Evolutionary conservation across 2,113 vertebrate genomes (phyloP).

Genomic region (Entosphenus tridentatus): DNA sequence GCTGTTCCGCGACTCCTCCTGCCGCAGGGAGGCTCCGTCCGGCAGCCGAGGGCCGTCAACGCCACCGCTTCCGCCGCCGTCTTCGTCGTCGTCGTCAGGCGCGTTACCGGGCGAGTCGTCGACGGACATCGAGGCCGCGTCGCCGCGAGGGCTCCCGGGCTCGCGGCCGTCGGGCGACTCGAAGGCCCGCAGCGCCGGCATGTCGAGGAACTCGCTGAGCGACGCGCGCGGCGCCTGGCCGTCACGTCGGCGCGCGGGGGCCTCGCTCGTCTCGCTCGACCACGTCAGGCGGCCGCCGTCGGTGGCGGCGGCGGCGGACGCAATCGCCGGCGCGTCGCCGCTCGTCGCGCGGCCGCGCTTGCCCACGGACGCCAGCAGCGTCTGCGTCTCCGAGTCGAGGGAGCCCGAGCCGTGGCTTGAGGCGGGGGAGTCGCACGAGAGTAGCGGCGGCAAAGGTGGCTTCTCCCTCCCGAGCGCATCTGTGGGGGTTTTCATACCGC

Average conservation of each 20-base stretch:
- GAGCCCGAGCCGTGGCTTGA: no score
- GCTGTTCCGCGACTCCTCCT: no score
- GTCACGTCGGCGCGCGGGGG: neutral
- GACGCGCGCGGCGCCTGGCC: constrained; percentile 1
- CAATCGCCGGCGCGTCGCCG: constrained; percentile 16
- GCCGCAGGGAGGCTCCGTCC: constrained; percentile 26
- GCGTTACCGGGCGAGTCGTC: neutral
- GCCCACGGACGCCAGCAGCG: constrained; percentile 20
- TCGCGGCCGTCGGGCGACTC: neutral
- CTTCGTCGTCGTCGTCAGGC: no score
- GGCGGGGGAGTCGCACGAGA: no score
- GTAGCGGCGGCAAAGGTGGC: no score
- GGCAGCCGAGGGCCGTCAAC: neutral
- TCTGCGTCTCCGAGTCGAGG: constrained; percentile 10
- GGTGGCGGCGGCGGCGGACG: no score
- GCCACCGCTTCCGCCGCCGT: no score
- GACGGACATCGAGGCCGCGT: neutral
- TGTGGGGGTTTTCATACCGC: no score
- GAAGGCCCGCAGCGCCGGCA: neutral
- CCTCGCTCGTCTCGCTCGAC: no score
- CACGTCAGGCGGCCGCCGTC: no score
- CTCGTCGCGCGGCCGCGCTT: constrained; percentile 26
- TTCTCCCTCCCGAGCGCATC: no score
- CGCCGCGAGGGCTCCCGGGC: neutral
- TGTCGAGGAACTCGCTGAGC: constrained; percentile 1